phyloP scores from a whole-genome alignment of 2,888 invertebrate species.

The Cephalotes varians region DNA sequence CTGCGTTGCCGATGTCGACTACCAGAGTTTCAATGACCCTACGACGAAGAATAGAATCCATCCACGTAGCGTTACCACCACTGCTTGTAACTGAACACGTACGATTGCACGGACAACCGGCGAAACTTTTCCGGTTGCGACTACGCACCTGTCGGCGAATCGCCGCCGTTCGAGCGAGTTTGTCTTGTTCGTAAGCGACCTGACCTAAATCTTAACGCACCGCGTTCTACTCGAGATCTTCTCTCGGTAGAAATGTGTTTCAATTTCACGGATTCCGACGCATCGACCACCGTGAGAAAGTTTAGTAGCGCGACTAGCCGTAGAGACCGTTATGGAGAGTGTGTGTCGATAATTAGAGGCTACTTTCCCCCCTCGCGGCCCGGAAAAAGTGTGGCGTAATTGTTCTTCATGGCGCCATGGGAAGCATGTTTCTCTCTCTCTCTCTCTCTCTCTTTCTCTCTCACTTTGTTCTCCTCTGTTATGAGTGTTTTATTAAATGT shows the following conservation, averaged over 20 bases:
- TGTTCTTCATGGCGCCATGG: slow-evolving; percentile 43
- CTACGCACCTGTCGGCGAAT: slow-evolving; percentile 48
- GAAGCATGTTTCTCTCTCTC: background rate
- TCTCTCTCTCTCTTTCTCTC: background rate
- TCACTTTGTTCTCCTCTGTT: background rate
- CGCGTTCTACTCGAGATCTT: background rate
- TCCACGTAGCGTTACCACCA: slow-evolving; percentile 16
- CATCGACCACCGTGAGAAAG: slow-evolving; percentile 37
- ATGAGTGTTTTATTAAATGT: slow-evolving; percentile 41
- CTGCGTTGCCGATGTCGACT: background rate
- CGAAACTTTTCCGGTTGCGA: slow-evolving; percentile 45
- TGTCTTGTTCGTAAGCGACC: background rate
- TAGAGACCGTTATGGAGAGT: slow-evolving; percentile 22
- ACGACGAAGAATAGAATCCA: slow-evolving; percentile 24
- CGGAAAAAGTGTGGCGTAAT: slow-evolving; percentile 40
- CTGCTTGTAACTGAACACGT: slow-evolving; percentile 14
- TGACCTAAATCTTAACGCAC: slow-evolving; percentile 40
- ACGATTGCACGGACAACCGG: slow-evolving; percentile 22
- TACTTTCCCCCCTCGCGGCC: background rate
- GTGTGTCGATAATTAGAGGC: slow-evolving; percentile 39
- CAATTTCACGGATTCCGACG: slow-evolving; percentile 31
- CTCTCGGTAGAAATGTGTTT: background rate
- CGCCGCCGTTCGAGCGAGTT: background rate
- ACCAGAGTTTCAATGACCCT: slow-evolving; percentile 52
- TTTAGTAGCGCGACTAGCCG: background rate